Evolutionary conservation across 2,888 invertebrate species (phyloP).

Genomic region (Agonopterix arenella): DNA sequence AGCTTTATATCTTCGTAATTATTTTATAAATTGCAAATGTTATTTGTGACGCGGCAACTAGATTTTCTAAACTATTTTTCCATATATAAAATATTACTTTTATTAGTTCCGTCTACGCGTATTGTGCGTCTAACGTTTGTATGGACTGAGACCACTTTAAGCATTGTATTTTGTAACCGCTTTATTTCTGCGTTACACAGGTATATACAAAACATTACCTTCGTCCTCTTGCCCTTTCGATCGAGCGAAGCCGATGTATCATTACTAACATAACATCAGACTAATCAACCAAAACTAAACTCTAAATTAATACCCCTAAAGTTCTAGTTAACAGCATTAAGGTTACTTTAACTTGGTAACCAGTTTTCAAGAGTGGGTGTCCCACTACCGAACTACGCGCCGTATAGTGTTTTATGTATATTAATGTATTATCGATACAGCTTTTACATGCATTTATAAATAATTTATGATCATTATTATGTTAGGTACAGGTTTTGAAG

Average conservation of each 20-base stretch:
- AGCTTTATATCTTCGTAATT: no score
- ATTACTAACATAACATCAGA: slow-evolving; percentile 12
- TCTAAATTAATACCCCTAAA: neutral
- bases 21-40: no score
- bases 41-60: no score
- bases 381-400: slow-evolving; percentile 49
- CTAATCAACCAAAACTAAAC: neutral
- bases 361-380: slow-evolving; percentile 36
- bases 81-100: no score
- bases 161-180: neutral
- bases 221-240: slow-evolving; percentile 47
- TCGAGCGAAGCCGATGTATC: slow-evolving; percentile 12
- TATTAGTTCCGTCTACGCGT: no score
- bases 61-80: no score
- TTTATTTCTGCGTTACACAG: neutral
- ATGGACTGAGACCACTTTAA: no score
- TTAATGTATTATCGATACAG: slow-evolving; percentile 28
- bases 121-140: no score
- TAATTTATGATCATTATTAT: slow-evolving; percentile 18
- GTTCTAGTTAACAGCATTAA: slow-evolving; percentile 13
- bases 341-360: slow-evolving; percentile 26
- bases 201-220: slow-evolving; percentile 32
- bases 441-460: slow-evolving; percentile 24
- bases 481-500: no score
- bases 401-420: slow-evolving; percentile 22